These are phyloP conservation scores for Pangasius mekongensis DNA, from an alignment of 2,797 vertebrate genomes.

Conservation along the genomic window DNA sequence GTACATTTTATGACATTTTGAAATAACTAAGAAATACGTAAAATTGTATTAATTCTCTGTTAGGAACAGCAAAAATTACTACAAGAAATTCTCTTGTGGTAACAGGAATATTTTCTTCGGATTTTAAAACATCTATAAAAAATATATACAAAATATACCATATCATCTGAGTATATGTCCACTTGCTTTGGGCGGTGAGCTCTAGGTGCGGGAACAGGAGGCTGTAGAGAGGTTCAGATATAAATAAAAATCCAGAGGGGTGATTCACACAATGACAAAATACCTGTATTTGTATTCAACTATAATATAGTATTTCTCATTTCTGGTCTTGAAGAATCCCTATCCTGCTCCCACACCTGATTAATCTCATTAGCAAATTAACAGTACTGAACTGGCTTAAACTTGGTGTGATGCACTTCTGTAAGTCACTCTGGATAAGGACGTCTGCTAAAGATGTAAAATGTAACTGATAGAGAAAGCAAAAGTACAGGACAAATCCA, in stretches of 20 bases:
- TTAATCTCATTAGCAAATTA: not conserved
- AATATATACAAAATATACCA: not conserved
- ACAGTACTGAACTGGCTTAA: not conserved
- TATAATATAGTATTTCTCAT: not conserved
- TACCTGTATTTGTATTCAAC: not conserved
- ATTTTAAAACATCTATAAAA: not conserved
- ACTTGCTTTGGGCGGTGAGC: not conserved
- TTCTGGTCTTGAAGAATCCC: not conserved
- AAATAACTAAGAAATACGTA: too few relatives aligned
- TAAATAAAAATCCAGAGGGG: not conserved
- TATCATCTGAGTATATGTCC: not conserved
- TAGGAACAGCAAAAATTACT: too few relatives aligned
- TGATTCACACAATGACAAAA: not conserved
- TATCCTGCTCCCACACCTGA: not conserved
- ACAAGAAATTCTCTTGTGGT: not conserved
- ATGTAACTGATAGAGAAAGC: not conserved
- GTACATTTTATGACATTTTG: too few relatives aligned
- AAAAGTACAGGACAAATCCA: not conserved
- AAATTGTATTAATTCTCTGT: too few relatives aligned
- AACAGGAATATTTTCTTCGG: not conserved
- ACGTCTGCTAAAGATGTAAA: not conserved
- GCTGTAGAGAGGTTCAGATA: not conserved
- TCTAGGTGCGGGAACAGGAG: conserved; percentile 5
- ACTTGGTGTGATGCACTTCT: too few relatives aligned
- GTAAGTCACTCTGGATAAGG: too few relatives aligned